Percentiles rank a stretch among this genome's conserved stretches.
Conservation (phyloP, 2,888 invertebrate genomes). For the Leptinotarsa haldemani region DNA sequence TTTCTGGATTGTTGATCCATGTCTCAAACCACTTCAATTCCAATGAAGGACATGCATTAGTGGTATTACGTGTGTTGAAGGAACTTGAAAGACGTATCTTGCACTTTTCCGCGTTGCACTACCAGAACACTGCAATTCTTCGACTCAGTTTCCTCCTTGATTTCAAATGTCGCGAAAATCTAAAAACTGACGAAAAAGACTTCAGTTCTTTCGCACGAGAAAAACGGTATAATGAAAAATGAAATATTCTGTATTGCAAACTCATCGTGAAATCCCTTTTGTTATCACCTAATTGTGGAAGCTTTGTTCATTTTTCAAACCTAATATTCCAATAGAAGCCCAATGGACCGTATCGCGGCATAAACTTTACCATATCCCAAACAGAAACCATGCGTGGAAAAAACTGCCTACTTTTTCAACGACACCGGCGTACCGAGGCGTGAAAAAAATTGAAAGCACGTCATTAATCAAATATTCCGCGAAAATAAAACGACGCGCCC, state of each 20-base stretch:
- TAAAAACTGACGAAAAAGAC: too few species aligned
- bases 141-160: too few species aligned
- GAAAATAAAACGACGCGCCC: slow-evolving; percentile 57
- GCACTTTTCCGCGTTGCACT: too few species aligned
- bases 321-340: slow-evolving; percentile 16
- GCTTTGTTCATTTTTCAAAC: slow-evolving; percentile 15
- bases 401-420: slow-evolving; percentile 15
- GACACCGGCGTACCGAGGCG: slow-evolving; percentile 12
- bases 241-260: not conserved
- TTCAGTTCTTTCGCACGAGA: too few species aligned
- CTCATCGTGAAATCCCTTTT: slow-evolving; percentile 4
- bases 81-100: too few species aligned
- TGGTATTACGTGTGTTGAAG: too few species aligned
- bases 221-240: too few species aligned
- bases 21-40: too few species aligned
- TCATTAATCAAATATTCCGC: slow-evolving; percentile 37
- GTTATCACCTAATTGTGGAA: slow-evolving; percentile 1
- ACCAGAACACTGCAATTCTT: too few species aligned
- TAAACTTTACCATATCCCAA: slow-evolving; percentile 2
- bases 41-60: too few species aligned
- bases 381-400: slow-evolving; percentile 14
- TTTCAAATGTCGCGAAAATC: too few species aligned
- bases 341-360: slow-evolving; percentile 19
- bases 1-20: too few species aligned
- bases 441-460: slow-evolving; percentile 55